Percentiles rank a stretch among this genome's conserved stretches.
Evolutionary conservation across 2,797 vertebrate species (phyloP).

Genomic region (Pseudochaenichthys georgianus): DNA sequence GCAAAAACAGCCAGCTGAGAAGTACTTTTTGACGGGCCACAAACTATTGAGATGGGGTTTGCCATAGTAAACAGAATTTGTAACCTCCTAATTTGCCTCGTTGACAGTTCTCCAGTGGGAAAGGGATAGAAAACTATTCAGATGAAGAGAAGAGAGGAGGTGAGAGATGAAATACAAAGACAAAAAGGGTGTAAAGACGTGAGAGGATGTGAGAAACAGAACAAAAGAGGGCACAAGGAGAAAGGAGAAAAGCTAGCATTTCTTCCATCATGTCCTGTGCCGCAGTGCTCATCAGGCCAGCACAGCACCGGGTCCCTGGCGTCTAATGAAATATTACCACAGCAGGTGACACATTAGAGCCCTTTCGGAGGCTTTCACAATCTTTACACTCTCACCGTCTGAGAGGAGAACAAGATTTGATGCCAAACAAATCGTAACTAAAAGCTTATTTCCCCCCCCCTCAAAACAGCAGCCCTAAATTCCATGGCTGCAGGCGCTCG

Average conservation of each 20-base stretch:
- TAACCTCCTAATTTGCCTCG: slow-evolving; percentile 1
- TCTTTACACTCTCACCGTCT: slow-evolving; percentile 53
- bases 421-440: slow-evolving; percentile 76
- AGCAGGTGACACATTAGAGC: slow-evolving; percentile 50
- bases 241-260: slow-evolving; percentile 12
- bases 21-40: slow-evolving; percentile 1
- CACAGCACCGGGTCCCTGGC: slow-evolving; percentile 29
- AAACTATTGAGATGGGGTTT: slow-evolving; percentile 14
- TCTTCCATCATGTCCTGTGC: slow-evolving; percentile 54
- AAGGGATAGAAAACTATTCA: neutral
- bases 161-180: neutral
- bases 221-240: neutral
- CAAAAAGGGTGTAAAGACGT: neutral
- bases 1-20: slow-evolving; percentile 1
- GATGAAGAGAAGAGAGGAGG: neutral
- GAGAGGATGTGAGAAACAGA: neutral
- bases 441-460: slow-evolving; percentile 47
- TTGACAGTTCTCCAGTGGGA: slow-evolving; percentile 1
- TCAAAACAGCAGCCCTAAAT: slow-evolving; percentile 57
- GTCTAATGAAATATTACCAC: slow-evolving; percentile 63
- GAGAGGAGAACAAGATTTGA: slow-evolving; percentile 61
- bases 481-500: slow-evolving; percentile 61
- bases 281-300: slow-evolving; percentile 45
- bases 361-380: slow-evolving; percentile 63
- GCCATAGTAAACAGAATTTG: slow-evolving; percentile 24